Conservation (phyloP, 2,113 vertebrate species). For the Urocynchramus pylzowi region DNA sequence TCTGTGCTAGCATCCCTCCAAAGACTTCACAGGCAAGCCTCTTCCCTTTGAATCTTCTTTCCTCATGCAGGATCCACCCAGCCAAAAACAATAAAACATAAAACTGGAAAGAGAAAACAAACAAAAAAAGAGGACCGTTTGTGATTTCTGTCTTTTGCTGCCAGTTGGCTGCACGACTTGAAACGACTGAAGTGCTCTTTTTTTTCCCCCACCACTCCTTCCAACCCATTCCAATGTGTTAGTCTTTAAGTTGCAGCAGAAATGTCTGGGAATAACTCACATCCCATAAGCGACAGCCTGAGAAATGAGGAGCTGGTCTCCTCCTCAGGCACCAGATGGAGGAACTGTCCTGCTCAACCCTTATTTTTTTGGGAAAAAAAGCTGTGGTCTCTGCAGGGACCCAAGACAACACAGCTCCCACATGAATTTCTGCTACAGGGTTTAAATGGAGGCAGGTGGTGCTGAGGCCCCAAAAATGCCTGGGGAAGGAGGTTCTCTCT, state of each 20-base stretch:
- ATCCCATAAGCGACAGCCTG: not conserved
- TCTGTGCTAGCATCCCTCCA: not conserved
- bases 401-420: not conserved
- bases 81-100: not conserved
- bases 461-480: not conserved
- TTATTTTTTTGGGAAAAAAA: not conserved
- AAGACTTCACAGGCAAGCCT: not conserved
- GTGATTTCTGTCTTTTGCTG: not conserved
- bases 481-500: not conserved
- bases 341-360: not conserved
- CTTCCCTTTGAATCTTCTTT: slow-evolving; percentile 18
- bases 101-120: not conserved
- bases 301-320: not conserved
- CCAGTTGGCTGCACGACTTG: not conserved
- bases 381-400: not conserved
- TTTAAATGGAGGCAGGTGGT: not conserved
- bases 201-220: not conserved
- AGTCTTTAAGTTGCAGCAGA: not conserved
- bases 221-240: not conserved
- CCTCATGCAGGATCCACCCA: not conserved
- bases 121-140: not conserved
- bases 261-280: not conserved
- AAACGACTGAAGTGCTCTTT: not conserved
- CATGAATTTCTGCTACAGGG: not conserved
- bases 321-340: not conserved